phyloP scores from a whole-genome alignment of 2,888 invertebrate genomes.

The Thera obeliscata region DNA sequence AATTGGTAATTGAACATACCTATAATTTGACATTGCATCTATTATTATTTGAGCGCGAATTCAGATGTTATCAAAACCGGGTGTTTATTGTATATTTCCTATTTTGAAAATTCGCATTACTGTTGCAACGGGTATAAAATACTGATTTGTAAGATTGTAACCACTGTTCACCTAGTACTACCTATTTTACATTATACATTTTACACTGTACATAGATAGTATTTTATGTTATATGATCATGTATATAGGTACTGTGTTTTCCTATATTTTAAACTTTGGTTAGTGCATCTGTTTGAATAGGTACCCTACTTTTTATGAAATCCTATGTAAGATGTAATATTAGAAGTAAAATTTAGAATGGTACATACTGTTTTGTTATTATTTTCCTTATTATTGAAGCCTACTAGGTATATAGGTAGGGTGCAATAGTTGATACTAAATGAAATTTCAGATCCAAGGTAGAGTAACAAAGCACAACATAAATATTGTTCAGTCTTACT shows the following conservation, averaged over 20 bases:
- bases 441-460: too few species aligned
- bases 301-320: not conserved
- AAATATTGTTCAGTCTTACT: too few species aligned
- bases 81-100: not conserved
- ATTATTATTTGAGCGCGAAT: too few species aligned
- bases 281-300: slow-evolving; percentile 11
- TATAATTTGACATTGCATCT: too few species aligned
- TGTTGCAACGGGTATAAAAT: not conserved
- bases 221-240: not conserved
- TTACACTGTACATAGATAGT: not conserved
- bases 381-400: not conserved
- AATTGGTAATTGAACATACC: not conserved
- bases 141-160: not conserved
- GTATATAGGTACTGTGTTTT: not conserved
- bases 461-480: too few species aligned
- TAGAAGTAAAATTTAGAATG: slow-evolving; percentile 18
- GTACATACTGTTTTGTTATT: slow-evolving; percentile 4
- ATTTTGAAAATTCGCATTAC: not conserved
- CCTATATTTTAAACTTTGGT: not conserved
- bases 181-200: not conserved
- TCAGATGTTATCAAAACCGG: too few species aligned
- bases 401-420: not conserved
- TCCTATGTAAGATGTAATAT: slow-evolving; percentile 12
- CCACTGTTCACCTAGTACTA: not conserved
- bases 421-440: not conserved